phyloP scores from a whole-genome alignment of 1,140 invertebrate genomes.

The Cotesia vestalis region DNA sequence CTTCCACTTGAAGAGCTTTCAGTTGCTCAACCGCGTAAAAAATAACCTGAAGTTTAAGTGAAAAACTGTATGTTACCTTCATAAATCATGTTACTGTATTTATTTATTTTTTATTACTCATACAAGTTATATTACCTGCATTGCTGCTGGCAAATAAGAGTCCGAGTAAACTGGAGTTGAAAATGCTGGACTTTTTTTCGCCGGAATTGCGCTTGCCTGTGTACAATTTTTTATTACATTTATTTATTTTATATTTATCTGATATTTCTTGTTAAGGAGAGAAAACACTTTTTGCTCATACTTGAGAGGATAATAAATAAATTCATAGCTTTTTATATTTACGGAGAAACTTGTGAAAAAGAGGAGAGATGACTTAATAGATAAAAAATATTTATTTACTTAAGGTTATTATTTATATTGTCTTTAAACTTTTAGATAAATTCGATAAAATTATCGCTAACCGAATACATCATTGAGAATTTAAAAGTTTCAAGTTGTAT shows the following conservation, averaged over 20 bases:
- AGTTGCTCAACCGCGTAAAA: constrained; percentile 58
- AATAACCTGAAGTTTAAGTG: constrained; percentile 54
- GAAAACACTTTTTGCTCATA: too few relatives aligned
- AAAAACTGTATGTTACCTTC: constrained; percentile 10
- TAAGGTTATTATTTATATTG: too few relatives aligned
- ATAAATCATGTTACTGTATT: neutral
- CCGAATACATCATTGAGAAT: too few relatives aligned
- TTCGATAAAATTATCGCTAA: too few relatives aligned
- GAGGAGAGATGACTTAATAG: too few relatives aligned
- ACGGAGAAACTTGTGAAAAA: too few relatives aligned
- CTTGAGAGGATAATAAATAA: too few relatives aligned
- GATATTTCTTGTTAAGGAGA: neutral
- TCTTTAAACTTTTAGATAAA: too few relatives aligned
- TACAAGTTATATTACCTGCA: constrained; percentile 51
- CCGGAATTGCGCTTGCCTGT: constrained; percentile 43
- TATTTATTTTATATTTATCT: neutral
- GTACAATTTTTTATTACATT: constrained; percentile 30
- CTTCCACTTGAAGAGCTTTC: constrained; percentile 47
- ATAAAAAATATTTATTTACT: too few relatives aligned
- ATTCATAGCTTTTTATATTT: too few relatives aligned
- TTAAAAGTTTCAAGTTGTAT: too few relatives aligned
- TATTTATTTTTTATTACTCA: constrained; percentile 15
- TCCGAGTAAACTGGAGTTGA: constrained; percentile 53
- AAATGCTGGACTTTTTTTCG: constrained; percentile 54
- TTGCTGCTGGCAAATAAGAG: constrained; percentile 56